phyloP scores from a whole-genome alignment of 2,888 invertebrate genomes.

The Philaethria dido region DNA sequence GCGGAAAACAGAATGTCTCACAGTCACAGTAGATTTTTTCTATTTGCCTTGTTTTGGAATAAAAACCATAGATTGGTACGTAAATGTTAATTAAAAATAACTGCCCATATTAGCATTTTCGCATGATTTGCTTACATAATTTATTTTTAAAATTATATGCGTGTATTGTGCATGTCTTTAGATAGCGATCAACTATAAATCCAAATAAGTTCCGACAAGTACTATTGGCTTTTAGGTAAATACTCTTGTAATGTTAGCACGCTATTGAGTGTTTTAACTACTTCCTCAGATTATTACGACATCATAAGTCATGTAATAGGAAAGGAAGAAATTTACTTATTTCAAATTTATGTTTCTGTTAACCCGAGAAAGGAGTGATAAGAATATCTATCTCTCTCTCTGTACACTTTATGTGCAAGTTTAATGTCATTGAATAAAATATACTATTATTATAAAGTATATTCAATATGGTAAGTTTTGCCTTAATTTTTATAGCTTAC shows the following conservation, averaged over 20 bases:
- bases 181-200: conserved; percentile 8
- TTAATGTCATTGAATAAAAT: too few relatives aligned
- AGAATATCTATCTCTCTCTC: too few relatives aligned
- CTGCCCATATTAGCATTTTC: not conserved
- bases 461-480: too few relatives aligned
- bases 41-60: too few relatives aligned
- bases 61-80: too few relatives aligned
- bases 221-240: not conserved
- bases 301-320: not conserved
- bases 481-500: too few relatives aligned
- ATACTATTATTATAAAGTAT: too few relatives aligned
- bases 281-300: not conserved
- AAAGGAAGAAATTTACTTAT: not conserved
- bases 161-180: conserved; percentile 23
- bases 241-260: not conserved
- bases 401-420: too few relatives aligned
- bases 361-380: too few relatives aligned
- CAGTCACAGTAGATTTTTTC: too few relatives aligned
- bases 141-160: not conserved
- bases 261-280: conserved; percentile 5
- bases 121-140: conserved; percentile 16
- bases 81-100: not conserved
- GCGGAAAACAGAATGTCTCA: too few relatives aligned
- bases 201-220: conserved; percentile 19
- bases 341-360: too few relatives aligned